Base-by-base conservation (phyloP, 1,140 invertebrate genomes). In the Calycopis cecrops region DNA sequence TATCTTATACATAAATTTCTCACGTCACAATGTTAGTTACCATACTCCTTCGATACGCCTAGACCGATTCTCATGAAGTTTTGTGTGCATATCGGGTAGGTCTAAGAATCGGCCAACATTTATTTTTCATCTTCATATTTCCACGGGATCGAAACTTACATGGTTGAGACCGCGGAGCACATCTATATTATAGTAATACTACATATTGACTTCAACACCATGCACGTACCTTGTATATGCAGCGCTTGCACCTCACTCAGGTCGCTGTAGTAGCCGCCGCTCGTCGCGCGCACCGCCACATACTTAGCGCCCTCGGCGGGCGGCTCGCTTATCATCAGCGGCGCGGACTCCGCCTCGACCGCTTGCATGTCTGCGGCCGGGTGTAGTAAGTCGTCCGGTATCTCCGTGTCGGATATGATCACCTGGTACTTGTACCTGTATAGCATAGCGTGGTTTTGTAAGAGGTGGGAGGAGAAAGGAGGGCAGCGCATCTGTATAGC, bases 351-450 rank as follows among this genome's bases (percentile, higher is more conserved):
- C 1, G 85, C 78, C 10, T 71, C 68, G 78, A 90, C 55, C 70
- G 73, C 63, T 74, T 79, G 9, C 91, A 91, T 62, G 59, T 88
- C 40, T 35, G 88, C 85, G 54, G 90, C 88, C n/a, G 92, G 74
- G 4, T 76, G 73, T 0, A 85, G 35, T 16, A 80, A 21, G 50
- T 85, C 79, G 0, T 80, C 81, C 1, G 81, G 76, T 6, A 86
- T 79, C 58, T 73, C 82, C 18, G 79, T 84, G 6, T 91, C 88
- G 0, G 89, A 89, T 0, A 95, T 84, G 18, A 92, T 74, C 1
- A 96, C 85, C 76, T 93, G 90, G 71, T 92, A 95, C 42, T 89
- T 84, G 60, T 88, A 86, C 4, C 91, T 92, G 59, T 52, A 79
- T 77, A 65, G n/a, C n/a, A 57, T 66, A 64, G 65, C 8, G 28